Evolutionary conservation across 2,113 vertebrate genomes (phyloP).

Genomic region (Delphinapterus leucas): DNA sequence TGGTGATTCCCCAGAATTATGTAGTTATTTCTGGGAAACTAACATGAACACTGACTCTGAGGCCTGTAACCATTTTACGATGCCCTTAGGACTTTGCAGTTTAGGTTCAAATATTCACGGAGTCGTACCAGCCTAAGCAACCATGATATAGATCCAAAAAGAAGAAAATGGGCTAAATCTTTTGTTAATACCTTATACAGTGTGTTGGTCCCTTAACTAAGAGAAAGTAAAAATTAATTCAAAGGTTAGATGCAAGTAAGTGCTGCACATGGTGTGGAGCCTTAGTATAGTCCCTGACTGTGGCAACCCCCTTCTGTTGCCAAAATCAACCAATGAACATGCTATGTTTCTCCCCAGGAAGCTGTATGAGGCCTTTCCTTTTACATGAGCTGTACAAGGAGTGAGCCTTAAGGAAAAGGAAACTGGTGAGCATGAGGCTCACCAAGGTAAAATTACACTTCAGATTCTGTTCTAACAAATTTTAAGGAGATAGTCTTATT

Average conservation of each 20-base stretch:
- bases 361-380: neutral
- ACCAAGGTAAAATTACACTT: neutral
- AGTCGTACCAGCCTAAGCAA: neutral
- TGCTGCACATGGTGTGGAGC: neutral
- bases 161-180: neutral
- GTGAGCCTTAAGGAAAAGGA: neutral
- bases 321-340: neutral
- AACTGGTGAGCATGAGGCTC: neutral
- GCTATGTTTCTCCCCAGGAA: neutral
- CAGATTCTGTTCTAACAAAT: constrained; percentile 4
- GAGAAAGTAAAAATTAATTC: constrained; percentile 35
- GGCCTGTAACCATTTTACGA: neutral
- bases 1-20: neutral
- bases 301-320: neutral
- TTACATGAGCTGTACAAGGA: neutral
- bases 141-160: neutral
- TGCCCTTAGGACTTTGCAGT: neutral
- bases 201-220: neutral
- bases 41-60: neutral
- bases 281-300: neutral
- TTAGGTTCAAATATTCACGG: neutral
- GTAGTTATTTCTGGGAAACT: constrained; percentile 23
- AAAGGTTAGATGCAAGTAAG: neutral
- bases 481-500: neutral
- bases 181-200: neutral